Percentiles rank a stretch among this genome's conserved stretches.
Evolutionary conservation across 2,797 vertebrate species (phyloP).

Genomic region (Lepidocolaptes lacrymiger): DNA sequence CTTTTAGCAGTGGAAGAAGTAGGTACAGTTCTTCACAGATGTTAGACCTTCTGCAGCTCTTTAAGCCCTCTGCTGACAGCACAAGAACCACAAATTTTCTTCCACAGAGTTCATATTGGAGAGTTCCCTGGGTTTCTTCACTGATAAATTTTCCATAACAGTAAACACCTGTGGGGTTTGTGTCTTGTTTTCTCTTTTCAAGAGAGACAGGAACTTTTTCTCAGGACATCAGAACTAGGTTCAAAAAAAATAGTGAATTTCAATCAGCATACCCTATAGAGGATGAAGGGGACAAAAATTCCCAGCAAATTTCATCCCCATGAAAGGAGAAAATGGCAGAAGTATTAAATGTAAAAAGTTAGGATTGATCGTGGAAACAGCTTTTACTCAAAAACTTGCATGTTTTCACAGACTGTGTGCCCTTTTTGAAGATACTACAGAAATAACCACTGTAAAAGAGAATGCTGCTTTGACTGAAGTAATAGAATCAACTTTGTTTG

Average conservation of each 20-base stretch:
- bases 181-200: background rate
- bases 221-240: background rate
- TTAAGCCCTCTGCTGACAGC: constrained; percentile 54
- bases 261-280: background rate
- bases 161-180: background rate
- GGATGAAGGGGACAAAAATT: background rate
- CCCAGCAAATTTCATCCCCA: background rate
- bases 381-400: constrained; percentile 60
- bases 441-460: constrained; percentile 78
- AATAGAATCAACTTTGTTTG: constrained; percentile 78
- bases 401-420: constrained; percentile 67
- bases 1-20: background rate
- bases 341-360: constrained; percentile 36
- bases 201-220: background rate
- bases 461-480: constrained; percentile 77
- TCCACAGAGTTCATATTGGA: background rate
- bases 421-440: constrained; percentile 76
- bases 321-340: background rate
- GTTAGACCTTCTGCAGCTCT: constrained; percentile 9
- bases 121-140: background rate
- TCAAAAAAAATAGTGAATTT: background rate
- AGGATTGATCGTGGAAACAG: constrained; percentile 31
- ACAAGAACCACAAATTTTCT: background rate
- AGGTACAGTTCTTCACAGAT: background rate
- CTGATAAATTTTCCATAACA: background rate